Base-by-base conservation (phyloP, 2,888 invertebrate species). In the Tachina fera region DNA sequence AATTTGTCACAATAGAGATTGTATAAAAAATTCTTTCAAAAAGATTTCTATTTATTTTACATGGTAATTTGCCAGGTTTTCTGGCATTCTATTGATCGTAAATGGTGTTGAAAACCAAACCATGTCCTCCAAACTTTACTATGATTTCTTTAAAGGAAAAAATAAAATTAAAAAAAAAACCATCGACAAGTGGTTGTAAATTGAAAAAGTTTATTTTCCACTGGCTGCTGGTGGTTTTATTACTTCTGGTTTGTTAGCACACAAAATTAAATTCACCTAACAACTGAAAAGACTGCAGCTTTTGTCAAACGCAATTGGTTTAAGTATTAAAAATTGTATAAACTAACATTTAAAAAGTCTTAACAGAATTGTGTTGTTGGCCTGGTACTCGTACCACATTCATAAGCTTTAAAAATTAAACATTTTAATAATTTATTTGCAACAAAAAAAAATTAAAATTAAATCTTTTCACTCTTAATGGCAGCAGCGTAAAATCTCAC, bases 191-290 rank as follows among this genome's bases (percentile, higher is more conserved):
- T 58, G 31, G 31, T 72, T 47, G 39, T 14, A 43, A 77, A 58
- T 68, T 68, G 58, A 68, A 77, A 58, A 77, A 58, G 14, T 76
- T 49, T n/a, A n/a, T n/a, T n/a, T n/a, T n/a, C n/a, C n/a, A n/a
- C n/a, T n/a, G n/a, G n/a, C n/a, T n/a, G n/a, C n/a, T n/a, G n/a
- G n/a, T n/a, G n/a, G 10, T 43, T 67, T 39, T 39, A 13, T 43
- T 9, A 22, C 8, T 22, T n/a, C 51, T 41, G 41, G 3, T 16
- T 43, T 56, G 74, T 43, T 19, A 6, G 9, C 11, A 13, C 19
- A 41, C 31, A 75, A 61, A 74, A 31, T 31, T 31, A 6, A 31
- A 31, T 31, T 10, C 31, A 19, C 22, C 2, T 22, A 49, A 13
- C 8, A 43, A 22, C 19, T 49, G 41, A 51, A 41, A 49, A 16